Conservation (phyloP, 1,140 invertebrate genomes). For the Phymorhynchus buccinoides region DNA sequence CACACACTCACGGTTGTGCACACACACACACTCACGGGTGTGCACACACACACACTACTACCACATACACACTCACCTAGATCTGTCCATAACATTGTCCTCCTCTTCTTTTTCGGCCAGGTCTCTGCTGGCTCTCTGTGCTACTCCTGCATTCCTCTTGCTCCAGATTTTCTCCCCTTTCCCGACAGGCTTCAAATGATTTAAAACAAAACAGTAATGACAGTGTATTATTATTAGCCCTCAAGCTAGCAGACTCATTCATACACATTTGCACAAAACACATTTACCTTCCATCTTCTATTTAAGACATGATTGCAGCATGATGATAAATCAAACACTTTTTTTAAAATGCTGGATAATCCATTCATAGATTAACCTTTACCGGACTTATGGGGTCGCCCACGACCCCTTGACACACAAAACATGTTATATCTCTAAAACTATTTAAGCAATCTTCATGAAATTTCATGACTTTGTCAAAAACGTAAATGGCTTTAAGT, state of each 20-base stretch:
- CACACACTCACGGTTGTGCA: not conserved
- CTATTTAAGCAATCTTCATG: not conserved
- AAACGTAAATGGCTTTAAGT: too few relatives aligned
- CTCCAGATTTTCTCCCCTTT: constrained; percentile 62
- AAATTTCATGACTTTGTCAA: not conserved
- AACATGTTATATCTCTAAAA: not conserved
- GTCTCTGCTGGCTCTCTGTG: constrained; percentile 76
- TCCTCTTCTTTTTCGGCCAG: constrained; percentile 75
- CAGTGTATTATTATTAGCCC: not conserved
- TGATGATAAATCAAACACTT: too few relatives aligned
- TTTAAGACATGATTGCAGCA: too few relatives aligned
- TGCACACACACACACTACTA: not conserved
- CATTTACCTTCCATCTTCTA: not conserved
- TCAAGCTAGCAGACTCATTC: not conserved
- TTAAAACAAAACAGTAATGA: not conserved
- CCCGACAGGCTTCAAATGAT: constrained; percentile 14
- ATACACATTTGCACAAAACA: not conserved
- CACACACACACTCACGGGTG: not conserved
- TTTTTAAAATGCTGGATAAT: too few relatives aligned
- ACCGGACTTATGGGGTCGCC: too few relatives aligned
- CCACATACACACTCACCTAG: constrained; percentile 52
- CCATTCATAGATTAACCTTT: too few relatives aligned
- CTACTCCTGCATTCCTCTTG: constrained; percentile 73
- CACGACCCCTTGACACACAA: not conserved
- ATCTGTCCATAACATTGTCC: constrained; percentile 78